A percentile compares a stretch with the other conserved stretches of the same genome.
These are phyloP conservation scores for Drosophila parabipectinata DNA, from an alignment of 1,140 invertebrate species.

Conservation along the genomic window DNA sequence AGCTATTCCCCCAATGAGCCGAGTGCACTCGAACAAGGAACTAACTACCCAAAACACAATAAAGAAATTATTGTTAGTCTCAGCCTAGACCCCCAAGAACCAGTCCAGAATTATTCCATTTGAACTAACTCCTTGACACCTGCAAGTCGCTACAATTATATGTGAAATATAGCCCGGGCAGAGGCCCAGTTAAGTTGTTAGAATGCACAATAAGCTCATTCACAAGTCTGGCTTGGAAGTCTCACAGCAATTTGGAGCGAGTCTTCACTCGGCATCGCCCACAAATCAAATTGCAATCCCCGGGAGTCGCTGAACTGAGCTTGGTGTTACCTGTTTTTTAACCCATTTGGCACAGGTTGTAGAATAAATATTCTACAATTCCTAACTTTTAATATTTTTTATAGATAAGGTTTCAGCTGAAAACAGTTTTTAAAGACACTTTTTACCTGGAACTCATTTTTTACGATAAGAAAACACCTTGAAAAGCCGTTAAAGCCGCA, in stretches of 20 bases:
- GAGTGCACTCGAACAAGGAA: constrained; percentile 3
- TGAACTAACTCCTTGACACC: constrained; percentile 31
- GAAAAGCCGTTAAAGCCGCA: background rate
- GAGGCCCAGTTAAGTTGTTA: constrained; percentile 49
- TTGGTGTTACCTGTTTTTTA: constrained; percentile 11
- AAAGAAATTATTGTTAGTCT: background rate
- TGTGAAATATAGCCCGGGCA: constrained; percentile 28
- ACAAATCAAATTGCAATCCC: constrained; percentile 53
- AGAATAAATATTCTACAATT: background rate
- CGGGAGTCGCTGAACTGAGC: constrained; percentile 29
- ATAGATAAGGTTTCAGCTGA: no score
- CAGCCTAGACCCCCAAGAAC: no score
- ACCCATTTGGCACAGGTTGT: background rate
- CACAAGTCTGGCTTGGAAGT: constrained; percentile 45
- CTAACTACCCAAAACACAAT: constrained; percentile 22
- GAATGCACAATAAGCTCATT: constrained; percentile 51
- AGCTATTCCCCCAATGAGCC: no score
- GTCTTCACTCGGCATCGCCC: constrained; percentile 46
- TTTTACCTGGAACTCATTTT: background rate
- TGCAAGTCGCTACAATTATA: constrained; percentile 37
- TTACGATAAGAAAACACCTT: background rate
- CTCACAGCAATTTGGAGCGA: constrained; percentile 47
- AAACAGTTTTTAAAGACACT: background rate
- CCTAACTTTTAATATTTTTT: no score
- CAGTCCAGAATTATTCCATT: background rate